A percentile compares a stretch with the other conserved stretches of the same genome.
phyloP scores from a whole-genome alignment of 2,888 invertebrate species.

The Scaptomyza polygonia region DNA sequence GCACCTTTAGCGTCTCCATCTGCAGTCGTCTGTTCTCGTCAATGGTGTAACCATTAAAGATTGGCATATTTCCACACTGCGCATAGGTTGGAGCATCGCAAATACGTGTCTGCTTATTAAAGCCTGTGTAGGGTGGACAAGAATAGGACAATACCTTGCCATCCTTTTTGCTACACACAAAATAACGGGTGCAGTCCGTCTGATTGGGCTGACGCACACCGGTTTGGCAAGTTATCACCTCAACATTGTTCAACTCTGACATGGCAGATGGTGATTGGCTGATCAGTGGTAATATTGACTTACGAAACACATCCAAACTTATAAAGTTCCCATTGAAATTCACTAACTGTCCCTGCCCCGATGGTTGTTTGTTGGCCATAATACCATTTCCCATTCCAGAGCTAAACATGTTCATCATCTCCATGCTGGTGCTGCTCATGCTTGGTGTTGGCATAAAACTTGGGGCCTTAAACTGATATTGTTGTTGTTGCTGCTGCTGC shows the following conservation, averaged over 20 bases:
- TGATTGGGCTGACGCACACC: slow-evolving; percentile 84
- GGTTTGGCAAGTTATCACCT: slow-evolving; percentile 84
- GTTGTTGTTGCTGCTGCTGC: slow-evolving; percentile 34
- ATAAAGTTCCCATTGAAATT: slow-evolving; percentile 82
- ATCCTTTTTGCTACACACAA: slow-evolving; percentile 85
- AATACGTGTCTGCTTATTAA: slow-evolving; percentile 84
- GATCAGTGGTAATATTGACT: slow-evolving; percentile 78
- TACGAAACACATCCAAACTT: slow-evolving; percentile 81
- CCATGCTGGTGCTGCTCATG: slow-evolving; percentile 57
- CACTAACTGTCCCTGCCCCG: slow-evolving; percentile 71
- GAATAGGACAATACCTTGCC: slow-evolving; percentile 84
- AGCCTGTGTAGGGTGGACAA: slow-evolving; percentile 85
- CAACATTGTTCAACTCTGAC: slow-evolving; percentile 74
- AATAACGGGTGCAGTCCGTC: slow-evolving; percentile 85
- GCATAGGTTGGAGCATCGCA: slow-evolving; percentile 84
- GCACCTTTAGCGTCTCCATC: slow-evolving; percentile 79
- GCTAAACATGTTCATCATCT: slow-evolving; percentile 57
- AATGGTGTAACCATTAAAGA: slow-evolving; percentile 70
- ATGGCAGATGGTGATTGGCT: slow-evolving; percentile 55
- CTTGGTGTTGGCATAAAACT: slow-evolving; percentile 51
- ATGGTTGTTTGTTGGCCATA: slow-evolving; percentile 45
- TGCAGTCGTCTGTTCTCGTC: slow-evolving; percentile 80
- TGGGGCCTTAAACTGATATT: slow-evolving; percentile 40
- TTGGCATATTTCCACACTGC: slow-evolving; percentile 77
- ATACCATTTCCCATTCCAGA: slow-evolving; percentile 13